A percentile compares a stretch with the other conserved stretches of the same genome.
These are phyloP conservation scores for Nymphalis c-album DNA, from an alignment of 2,888 invertebrate genomes.

Conservation along the genomic window DNA sequence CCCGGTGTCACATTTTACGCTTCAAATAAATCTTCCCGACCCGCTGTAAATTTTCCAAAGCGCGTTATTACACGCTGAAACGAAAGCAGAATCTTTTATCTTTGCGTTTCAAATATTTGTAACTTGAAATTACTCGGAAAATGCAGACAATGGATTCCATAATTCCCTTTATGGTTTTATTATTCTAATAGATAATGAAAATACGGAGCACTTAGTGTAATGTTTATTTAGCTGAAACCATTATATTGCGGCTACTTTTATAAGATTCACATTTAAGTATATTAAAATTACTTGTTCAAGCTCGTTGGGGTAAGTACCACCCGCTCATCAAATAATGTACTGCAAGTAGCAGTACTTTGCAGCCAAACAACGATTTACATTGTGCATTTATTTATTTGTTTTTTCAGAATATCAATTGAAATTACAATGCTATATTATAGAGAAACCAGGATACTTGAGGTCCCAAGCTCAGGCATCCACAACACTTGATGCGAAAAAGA, in stretches of 20 bases:
- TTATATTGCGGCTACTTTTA: constrained; percentile 2
- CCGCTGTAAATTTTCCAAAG: constrained; percentile 53
- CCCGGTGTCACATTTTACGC: constrained; percentile 45
- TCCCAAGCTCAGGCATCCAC: too few relatives aligned
- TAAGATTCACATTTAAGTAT: too few relatives aligned
- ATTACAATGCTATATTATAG: too few relatives aligned
- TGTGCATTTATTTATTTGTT: too few relatives aligned
- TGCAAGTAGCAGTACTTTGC: too few relatives aligned
- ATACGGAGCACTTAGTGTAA: constrained; percentile 14
- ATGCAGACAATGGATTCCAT: constrained; percentile 29
- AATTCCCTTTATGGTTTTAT: constrained; percentile 40
- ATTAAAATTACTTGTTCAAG: too few relatives aligned
- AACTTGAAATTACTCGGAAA: constrained; percentile 27
- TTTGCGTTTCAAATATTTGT: constrained; percentile 42
- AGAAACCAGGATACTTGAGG: too few relatives aligned
- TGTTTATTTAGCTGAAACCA: constrained; percentile 12
- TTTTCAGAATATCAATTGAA: too few relatives aligned
- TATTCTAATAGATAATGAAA: constrained; percentile 25
- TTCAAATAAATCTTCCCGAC: constrained; percentile 50
- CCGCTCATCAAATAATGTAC: too few relatives aligned
- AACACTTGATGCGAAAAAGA: too few relatives aligned
- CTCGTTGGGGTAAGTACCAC: too few relatives aligned
- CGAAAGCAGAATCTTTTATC: constrained; percentile 51
- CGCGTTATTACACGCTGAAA: constrained; percentile 50
- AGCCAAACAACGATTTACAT: too few relatives aligned